A percentile compares a stretch with the other conserved stretches of the same genome.
These are phyloP conservation scores for Calosoma granatense DNA, from an alignment of 1,140 invertebrate species.

Conservation along the genomic window DNA sequence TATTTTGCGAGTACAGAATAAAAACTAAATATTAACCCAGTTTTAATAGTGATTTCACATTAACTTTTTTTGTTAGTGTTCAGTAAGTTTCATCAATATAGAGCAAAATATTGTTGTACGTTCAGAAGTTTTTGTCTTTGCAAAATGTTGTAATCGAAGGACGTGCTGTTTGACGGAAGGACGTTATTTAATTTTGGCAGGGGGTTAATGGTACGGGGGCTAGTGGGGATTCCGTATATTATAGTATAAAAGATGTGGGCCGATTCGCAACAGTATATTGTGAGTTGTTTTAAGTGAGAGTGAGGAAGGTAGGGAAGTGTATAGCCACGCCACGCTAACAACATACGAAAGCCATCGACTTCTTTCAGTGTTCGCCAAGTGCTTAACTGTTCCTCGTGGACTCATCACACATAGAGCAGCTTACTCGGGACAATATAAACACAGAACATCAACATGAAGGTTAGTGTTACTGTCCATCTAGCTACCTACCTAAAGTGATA, in stretches of 20 bases:
- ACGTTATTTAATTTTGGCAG: background rate
- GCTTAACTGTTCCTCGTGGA: background rate
- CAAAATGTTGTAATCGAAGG: too few relatives aligned
- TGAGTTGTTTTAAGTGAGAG: background rate
- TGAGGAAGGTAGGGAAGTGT: slow-evolving; percentile 5
- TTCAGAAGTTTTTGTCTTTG: too few relatives aligned
- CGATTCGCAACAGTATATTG: background rate
- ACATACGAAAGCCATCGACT: background rate
- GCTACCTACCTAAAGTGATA: background rate
- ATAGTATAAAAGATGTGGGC: slow-evolving; percentile 1
- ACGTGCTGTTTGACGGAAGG: too few relatives aligned
- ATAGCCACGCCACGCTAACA: background rate
- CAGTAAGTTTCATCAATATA: too few relatives aligned
- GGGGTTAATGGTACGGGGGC: background rate
- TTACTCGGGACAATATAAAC: background rate
- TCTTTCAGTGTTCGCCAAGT: background rate
- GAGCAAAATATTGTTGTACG: too few relatives aligned
- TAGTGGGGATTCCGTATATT: background rate
- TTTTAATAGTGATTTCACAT: too few relatives aligned
- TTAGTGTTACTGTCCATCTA: too few relatives aligned
- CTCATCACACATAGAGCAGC: background rate
- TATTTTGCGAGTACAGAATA: too few relatives aligned
- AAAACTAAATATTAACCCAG: too few relatives aligned
- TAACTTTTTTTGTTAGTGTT: too few relatives aligned
- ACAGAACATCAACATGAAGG: background rate